phyloP scores from a whole-genome alignment of 2,113 vertebrate species.

The Leptodactylus fuscus region DNA sequence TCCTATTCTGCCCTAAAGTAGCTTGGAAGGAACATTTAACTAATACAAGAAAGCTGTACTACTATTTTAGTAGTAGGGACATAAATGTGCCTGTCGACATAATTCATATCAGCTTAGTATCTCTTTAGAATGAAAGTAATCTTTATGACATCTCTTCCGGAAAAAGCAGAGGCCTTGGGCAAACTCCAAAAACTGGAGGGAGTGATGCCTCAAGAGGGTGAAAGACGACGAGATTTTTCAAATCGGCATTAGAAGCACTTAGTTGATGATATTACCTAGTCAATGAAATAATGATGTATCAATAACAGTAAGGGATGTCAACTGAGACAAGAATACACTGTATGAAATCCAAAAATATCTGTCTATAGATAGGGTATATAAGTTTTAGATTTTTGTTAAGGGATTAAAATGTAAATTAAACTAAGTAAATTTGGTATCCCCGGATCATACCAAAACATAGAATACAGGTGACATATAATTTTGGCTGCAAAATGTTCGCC shows the following conservation, averaged over 20 bases:
- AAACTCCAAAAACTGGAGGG: background rate
- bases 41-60: too few species aligned
- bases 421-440: too few species aligned
- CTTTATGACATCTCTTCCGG: conserved; percentile 24
- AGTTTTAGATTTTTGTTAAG: too few species aligned
- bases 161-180: conserved; percentile 10
- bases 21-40: background rate
- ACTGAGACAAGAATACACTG: too few species aligned
- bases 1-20: background rate
- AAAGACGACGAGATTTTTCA: background rate
- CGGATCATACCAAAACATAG: too few species aligned
- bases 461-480: too few species aligned
- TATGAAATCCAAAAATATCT: too few species aligned
- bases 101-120: conserved; percentile 19
- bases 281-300: too few species aligned
- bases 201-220: background rate
- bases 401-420: too few species aligned
- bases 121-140: conserved; percentile 21
- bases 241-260: background rate
- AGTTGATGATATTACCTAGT: background rate
- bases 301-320: too few species aligned
- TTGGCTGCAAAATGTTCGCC: too few species aligned
- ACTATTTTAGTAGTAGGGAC: background rate
- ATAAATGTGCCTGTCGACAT: conserved; percentile 21
- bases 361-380: too few species aligned